Percentiles rank a stretch among this genome's conserved stretches.
Evolutionary conservation across 2,113 vertebrate genomes (phyloP).

Genomic region (Onychostruthus taczanowskii): DNA sequence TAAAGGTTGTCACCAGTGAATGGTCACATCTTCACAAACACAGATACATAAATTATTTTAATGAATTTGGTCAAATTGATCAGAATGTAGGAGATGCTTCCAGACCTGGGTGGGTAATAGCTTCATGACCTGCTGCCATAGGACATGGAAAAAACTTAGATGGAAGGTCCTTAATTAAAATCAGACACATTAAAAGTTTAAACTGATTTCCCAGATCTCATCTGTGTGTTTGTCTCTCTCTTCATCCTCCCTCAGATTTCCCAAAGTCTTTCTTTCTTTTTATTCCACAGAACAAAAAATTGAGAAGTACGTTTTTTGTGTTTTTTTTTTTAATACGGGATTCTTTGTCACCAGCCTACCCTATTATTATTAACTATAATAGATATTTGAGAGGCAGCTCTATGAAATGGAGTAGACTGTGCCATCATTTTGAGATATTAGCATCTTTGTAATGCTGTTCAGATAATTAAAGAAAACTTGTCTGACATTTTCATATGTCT

Average conservation of each 20-base stretch:
- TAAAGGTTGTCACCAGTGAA: neutral
- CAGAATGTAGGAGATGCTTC: neutral
- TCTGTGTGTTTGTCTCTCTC: neutral
- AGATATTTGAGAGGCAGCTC: neutral
- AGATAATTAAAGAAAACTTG: neutral
- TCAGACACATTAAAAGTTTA: neutral
- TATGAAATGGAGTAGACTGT: neutral
- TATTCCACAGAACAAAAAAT: neutral
- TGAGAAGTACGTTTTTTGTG: neutral
- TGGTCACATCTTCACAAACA: neutral
- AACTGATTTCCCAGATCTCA: neutral
- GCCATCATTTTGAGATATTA: neutral
- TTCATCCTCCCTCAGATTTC: neutral
- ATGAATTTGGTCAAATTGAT: neutral
- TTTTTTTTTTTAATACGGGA: rapidly evolving
- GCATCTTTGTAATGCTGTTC: neutral
- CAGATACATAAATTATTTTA: neutral
- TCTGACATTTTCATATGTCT: neutral
- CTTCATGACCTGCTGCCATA: neutral
- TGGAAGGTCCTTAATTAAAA: neutral
- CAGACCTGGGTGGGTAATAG: neutral
- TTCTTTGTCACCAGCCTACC: neutral
- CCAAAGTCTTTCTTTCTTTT: neutral
- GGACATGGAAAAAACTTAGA: neutral
- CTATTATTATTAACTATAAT: neutral